A percentile compares a stretch with the other conserved stretches of the same genome.
These are phyloP conservation scores for Glossophaga mutica DNA, from an alignment of 2,797 vertebrate genomes.

Conservation along the genomic window DNA sequence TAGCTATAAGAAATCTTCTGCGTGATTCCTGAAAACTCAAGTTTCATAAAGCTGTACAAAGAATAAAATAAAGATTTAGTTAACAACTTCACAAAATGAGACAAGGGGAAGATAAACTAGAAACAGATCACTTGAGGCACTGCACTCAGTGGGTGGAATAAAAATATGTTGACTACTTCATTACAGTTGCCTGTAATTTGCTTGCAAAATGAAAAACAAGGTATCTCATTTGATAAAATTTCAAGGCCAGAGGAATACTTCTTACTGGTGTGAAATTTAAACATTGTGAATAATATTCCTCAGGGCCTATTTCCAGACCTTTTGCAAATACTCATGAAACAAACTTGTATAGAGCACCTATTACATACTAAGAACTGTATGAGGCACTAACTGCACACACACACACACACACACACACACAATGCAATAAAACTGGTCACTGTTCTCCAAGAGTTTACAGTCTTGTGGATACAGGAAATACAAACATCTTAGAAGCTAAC, in stretches of 20 bases:
- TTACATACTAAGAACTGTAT: not conserved
- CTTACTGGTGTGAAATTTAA: not conserved
- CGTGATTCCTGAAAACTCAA: not conserved
- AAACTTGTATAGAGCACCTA: not conserved
- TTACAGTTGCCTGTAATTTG: constrained; percentile 23
- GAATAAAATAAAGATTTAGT: constrained; percentile 48
- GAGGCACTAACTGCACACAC: not conserved
- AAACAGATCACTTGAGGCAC: not conserved
- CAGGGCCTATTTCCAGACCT: not conserved
- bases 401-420: too few relatives aligned
- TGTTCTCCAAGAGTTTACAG: too few relatives aligned
- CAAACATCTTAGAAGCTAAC: not conserved
- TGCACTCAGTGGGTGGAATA: not conserved
- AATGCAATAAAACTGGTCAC: too few relatives aligned
- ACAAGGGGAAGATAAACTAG: not conserved
- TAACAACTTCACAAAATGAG: constrained; percentile 42
- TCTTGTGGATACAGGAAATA: not conserved
- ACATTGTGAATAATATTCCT: constrained; percentile 7
- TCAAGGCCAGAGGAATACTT: not conserved
- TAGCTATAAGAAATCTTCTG: constrained; percentile 52
- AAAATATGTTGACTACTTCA: not conserved
- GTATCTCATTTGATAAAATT: constrained; percentile 37
- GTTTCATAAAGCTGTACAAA: constrained; percentile 35
- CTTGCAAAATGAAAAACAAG: not conserved
- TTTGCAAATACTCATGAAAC: constrained; percentile 29